Base-by-base conservation (phyloP, 2,797 vertebrate species). In the Bucorvus abyssinicus region DNA sequence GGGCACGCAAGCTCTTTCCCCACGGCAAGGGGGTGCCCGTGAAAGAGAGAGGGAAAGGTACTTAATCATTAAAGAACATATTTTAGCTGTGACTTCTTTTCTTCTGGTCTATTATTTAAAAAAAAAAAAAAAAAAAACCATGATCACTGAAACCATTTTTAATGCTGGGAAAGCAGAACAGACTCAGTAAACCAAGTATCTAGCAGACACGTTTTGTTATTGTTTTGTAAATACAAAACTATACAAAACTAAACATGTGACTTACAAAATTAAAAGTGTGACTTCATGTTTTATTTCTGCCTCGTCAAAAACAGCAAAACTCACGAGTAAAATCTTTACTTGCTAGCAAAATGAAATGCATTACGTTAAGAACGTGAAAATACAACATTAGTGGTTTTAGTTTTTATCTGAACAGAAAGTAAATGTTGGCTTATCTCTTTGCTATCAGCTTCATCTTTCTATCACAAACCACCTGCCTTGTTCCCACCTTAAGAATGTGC, bases 71-170 rank as follows among this genome's bases (percentile, higher is more conserved):
- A 89, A 75, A 75, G 82, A 91, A 78, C 87, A 36, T 63, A 94
- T 95, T 97, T 96, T 96, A 96, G 94, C 67, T 69, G 49, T 93
- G 92, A 85, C 47, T 47, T 84, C 96, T 95, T 96, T 84, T 57
- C 83, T 89, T 93, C 67, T 93, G 57, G 47, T 94, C 97, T 97
- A 97, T 97, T 95, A 93, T 59, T 96, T 61, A 90, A 96, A 97
- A 96, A 97, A 97, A 97, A 95, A 96, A 97, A 97, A 97, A 95
- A 90, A 96, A 97, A 96, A 97, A 97, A 97, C 94, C 68, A 92
- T 60, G 73, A 95, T 84, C 76, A 85, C 64, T 71, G 44, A 96
- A 97, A 95, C 89, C 45, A 95, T 93, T 97, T 96, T 96, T 96
- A 97, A 96, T 90, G 93, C 19, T 93, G 64, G 38, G 80, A 96